Evolutionary conservation across 1,140 invertebrate species (phyloP), one percentile per base, ranked within the genome.

Genomic region (Eciton burchellii): DNA sequence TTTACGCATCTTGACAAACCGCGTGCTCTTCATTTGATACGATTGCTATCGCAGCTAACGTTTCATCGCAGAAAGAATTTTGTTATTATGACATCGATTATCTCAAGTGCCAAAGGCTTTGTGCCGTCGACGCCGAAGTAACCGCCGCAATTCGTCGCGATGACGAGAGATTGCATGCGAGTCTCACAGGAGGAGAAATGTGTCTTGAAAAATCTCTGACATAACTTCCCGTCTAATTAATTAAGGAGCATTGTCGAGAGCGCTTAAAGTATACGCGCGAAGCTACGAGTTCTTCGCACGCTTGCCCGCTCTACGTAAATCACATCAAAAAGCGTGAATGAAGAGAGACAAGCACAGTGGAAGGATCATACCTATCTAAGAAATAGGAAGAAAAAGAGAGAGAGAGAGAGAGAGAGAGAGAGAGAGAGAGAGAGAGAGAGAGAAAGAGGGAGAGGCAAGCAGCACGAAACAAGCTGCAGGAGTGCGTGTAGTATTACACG

Each of bases 201-300:
- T 83, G 89, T 91, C 91, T 83, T 92, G 91, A 91, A 91, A 90
- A 91, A 86, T 76, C 79, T 91, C 90, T 93, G 92, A 93, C 92
- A 93, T 93, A 93, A 93, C 92, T 91, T 92, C 91, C 89, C 90
- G 89, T 81, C 87, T 92, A 92, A 93, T 92, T 93, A 93, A 93
- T 93, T 92, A 93, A 83, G 86, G 88, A 90, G 90, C 91, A 92
- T 92, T 92, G 91, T 92, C 86, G 63, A 79, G 62, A 29, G 57
- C 63, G 74, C 74, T 66, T 47, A 59, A 57, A 82, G 81, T 12
- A 57, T 77, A 63, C 49, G 60, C 54, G 35, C 26, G 19, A n/a
- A 47, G 63, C 21, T 45, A 24, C 6, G 63, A 29, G 16, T 79
- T 79, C 74, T 79, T 79, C 74, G 74, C 74, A 79, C 74, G 74